Base-by-base conservation (phyloP, 2,888 invertebrate species). In the Drosophila yooni region DNA sequence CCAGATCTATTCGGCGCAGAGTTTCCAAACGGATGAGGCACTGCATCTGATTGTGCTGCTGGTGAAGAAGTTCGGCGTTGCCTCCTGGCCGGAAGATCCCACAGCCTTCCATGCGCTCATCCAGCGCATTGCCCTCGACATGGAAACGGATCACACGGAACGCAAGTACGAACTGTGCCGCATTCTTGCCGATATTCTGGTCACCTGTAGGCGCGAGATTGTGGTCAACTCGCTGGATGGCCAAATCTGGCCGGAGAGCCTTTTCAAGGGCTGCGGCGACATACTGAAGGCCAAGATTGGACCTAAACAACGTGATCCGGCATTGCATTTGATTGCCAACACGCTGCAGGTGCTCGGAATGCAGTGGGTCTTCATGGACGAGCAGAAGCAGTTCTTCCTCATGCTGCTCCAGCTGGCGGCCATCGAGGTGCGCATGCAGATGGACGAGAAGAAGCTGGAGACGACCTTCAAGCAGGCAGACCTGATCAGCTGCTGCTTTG, bases 391-490 rank as follows among this genome's bases (percentile, higher is more conserved):
- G 93, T 96, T 97, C 89, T 96, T 98, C 89, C 96, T 98, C 85
- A 94, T 98, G 27, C 93, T 98, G 15, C 95, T 98, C 66, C 98
- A 98, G 92, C 94, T 99, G 66, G 96, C 97, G 84, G 97, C 98
- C 58, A 97, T 98, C 91, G 98, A 99, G 94, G 96, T 98, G 1
- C 95, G 98, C 89, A 98, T 99, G 98, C 97, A 97, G 82, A 94
- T 98, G 76, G 98, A 98, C 91, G 97, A 97, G 79, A 96, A 96
- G 88, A 96, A 96, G 90, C 94, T 98, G 81, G 96, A 97, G 92
- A 95, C 97, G 88, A 96, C 97, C 1, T 95, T 96, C 92, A 94
- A 95, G 51, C 96, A 97, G 92, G 95, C 96, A 56, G 96, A 97
- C 74, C 93, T 98, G 53, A 94, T 97, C n/a, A 96, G 96, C 11